These are phyloP conservation scores for Trichonephila clavipes DNA, from an alignment of 1,140 invertebrate species.

Conservation along the genomic window DNA sequence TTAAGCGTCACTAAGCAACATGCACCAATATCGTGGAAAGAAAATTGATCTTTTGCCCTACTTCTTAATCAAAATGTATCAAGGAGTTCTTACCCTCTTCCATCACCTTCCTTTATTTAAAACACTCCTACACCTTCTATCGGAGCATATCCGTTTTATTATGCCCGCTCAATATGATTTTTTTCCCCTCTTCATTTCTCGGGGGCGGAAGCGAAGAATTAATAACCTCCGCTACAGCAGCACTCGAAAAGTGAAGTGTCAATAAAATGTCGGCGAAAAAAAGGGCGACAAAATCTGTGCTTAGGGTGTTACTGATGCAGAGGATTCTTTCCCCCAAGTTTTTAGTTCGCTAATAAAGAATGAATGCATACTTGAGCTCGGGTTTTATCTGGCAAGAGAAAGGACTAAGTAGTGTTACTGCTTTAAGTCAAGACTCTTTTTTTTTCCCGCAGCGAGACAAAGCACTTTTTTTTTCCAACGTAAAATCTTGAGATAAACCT, in stretches of 20 bases:
- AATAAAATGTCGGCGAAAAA: conserved; percentile 45
- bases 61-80: too few species aligned
- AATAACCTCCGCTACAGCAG: conserved; percentile 64
- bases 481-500: background rate
- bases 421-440: background rate
- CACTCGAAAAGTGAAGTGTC: conserved; percentile 59
- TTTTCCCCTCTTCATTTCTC: background rate
- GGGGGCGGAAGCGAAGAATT: conserved; percentile 30
- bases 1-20: too few species aligned
- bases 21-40: too few species aligned
- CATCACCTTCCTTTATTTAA: background rate
- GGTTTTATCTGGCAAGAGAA: background rate
- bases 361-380: conserved; percentile 20
- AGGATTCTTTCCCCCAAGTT: background rate
- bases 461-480: background rate
- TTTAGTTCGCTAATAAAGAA: conserved; percentile 38
- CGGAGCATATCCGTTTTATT: conserved; percentile 39
- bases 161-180: background rate
- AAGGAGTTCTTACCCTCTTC: background rate
- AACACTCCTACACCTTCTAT: background rate
- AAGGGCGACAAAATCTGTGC: conserved; percentile 18
- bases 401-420: background rate
- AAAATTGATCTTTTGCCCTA: too few species aligned
- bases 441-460: background rate
- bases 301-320: conserved; percentile 8